A percentile compares a stretch with the other conserved stretches of the same genome.
Evolutionary conservation across 2,888 invertebrate genomes (phyloP).

Genomic region (Athalia cordata): DNA sequence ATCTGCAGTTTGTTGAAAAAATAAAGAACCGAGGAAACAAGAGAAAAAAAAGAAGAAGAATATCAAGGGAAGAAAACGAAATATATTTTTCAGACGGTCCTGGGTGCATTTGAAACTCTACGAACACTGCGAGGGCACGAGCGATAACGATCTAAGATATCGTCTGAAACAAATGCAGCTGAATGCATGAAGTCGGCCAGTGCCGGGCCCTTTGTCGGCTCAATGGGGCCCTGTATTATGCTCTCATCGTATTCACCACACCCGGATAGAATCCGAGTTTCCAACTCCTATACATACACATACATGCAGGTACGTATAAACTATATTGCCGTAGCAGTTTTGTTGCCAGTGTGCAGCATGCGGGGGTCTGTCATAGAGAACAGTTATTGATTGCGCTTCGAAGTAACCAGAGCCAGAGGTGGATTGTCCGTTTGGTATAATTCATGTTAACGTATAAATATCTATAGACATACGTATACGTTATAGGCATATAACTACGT

Average conservation of each 20-base stretch:
- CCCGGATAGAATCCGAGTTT: slow-evolving; percentile 57
- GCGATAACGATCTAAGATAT: slow-evolving; percentile 69
- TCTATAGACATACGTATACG: background rate
- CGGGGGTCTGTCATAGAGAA: slow-evolving; percentile 64
- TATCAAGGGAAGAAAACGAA: too few relatives aligned
- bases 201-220: slow-evolving; percentile 68
- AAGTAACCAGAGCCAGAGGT: slow-evolving; percentile 62
- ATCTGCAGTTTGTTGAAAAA: slow-evolving; percentile 35
- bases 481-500: slow-evolving; percentile 41
- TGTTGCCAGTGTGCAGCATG: slow-evolving; percentile 31
- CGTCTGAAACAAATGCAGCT: slow-evolving; percentile 69
- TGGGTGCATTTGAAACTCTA: slow-evolving; percentile 51
- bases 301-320: too few relatives aligned
- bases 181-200: slow-evolving; percentile 64
- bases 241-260: slow-evolving; percentile 61
- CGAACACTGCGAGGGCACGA: slow-evolving; percentile 53
- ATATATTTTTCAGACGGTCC: slow-evolving; percentile 40
- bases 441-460: slow-evolving; percentile 34
- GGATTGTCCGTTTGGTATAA: slow-evolving; percentile 51
- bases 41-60: too few relatives aligned
- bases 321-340: slow-evolving; percentile 7
- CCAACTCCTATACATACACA: too few relatives aligned
- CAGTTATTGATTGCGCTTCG: slow-evolving; percentile 67
- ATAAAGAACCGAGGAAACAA: background rate
- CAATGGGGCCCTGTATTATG: slow-evolving; percentile 56